Conservation (phyloP, 2,888 invertebrate species). For the Agelastica alni region DNA sequence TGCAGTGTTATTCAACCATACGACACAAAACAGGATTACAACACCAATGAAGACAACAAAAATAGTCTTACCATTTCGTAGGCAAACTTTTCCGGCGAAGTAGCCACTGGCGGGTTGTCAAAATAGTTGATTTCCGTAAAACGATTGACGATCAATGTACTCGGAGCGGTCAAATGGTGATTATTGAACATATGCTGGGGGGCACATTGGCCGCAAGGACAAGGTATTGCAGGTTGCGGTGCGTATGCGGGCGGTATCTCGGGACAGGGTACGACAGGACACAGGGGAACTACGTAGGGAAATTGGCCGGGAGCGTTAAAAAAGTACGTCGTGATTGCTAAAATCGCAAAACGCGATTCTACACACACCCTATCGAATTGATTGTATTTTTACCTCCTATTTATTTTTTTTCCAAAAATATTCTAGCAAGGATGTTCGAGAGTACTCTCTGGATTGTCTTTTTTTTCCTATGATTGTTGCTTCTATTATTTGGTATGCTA, state of each 20-base stretch:
- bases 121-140: conserved; percentile 59
- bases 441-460: conserved; percentile 37
- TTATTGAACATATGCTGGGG: conserved; percentile 55
- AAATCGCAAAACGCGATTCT: conserved; percentile 16
- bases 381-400: neutral
- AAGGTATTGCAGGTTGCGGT: conserved; percentile 58
- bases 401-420: too few species aligned
- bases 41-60: conserved; percentile 26
- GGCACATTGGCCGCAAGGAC: conserved; percentile 65
- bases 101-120: conserved; percentile 50
- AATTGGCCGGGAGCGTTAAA: conserved; percentile 57
- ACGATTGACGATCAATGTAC: conserved; percentile 56
- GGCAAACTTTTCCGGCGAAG: conserved; percentile 51
- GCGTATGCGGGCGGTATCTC: conserved; percentile 53
- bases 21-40: conserved; percentile 25
- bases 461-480: conserved; percentile 30
- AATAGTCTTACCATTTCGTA: conserved; percentile 54
- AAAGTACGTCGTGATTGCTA: conserved; percentile 58
- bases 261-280: conserved; percentile 53
- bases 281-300: conserved; percentile 59
- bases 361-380: conserved; percentile 16
- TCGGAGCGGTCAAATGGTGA: conserved; percentile 40
- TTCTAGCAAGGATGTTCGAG: too few species aligned
- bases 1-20: conserved; percentile 10
- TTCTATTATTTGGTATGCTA: conserved; percentile 50